A percentile compares a stretch with the other conserved stretches of the same genome.
These are phyloP conservation scores for Entomyzon cyanotis DNA, from an alignment of 2,113 vertebrate genomes.

Conservation along the genomic window DNA sequence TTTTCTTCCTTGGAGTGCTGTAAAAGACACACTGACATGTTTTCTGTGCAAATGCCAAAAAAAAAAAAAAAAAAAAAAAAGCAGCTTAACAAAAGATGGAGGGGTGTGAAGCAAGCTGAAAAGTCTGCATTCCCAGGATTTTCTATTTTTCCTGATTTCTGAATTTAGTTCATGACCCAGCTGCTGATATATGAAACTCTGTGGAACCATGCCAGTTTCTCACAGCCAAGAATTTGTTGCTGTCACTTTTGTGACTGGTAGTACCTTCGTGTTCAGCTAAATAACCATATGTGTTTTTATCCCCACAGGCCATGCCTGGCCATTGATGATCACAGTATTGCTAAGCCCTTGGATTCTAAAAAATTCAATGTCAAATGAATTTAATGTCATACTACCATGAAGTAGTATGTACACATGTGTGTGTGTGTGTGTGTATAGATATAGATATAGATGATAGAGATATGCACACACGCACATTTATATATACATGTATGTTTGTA, in stretches of 20 bases:
- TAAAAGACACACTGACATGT: conserved; percentile 15
- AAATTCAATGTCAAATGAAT: neutral
- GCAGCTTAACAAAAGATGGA: neutral
- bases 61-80: neutral
- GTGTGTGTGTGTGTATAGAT: neutral
- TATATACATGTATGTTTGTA: no score
- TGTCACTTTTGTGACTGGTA: neutral
- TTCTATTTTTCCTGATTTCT: neutral
- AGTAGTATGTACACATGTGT: neutral
- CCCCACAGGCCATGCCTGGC: neutral
- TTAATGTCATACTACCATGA: neutral
- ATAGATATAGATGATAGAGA: no score
- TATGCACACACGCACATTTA: no score
- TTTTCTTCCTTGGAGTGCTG: conserved; percentile 17
- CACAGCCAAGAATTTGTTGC: neutral
- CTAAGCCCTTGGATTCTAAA: neutral
- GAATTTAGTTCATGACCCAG: conserved; percentile 8
- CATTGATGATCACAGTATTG: neutral
- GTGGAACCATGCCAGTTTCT: neutral
- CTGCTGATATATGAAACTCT: neutral
- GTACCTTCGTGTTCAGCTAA: neutral
- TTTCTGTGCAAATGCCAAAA: conserved; percentile 36
- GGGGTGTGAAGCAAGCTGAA: conserved; percentile 21
- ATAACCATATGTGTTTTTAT: neutral
- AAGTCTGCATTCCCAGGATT: conserved; percentile 9